These are phyloP conservation scores for Drosophila orosa DNA, from an alignment of 1,140 invertebrate genomes.

Conservation along the genomic window DNA sequence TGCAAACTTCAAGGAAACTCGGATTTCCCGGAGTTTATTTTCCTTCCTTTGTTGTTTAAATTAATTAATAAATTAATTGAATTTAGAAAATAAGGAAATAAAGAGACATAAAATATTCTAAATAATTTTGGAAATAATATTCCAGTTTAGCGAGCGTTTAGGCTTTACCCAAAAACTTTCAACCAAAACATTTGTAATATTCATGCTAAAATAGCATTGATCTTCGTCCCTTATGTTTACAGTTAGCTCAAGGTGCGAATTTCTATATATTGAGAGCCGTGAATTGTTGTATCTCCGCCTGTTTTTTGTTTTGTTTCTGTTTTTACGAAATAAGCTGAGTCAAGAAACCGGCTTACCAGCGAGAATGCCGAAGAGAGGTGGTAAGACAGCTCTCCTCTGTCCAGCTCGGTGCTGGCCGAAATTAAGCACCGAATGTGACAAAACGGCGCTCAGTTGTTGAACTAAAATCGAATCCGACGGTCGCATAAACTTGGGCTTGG, in stretches of 20 bases:
- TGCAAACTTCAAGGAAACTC: no score
- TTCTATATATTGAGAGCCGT: constrained; percentile 1
- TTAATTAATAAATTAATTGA: no score
- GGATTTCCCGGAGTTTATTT: no score
- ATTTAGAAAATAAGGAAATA: no score
- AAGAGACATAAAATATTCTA: no score
- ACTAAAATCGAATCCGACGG: constrained; percentile 65
- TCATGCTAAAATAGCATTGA: background rate
- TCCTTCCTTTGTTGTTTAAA: no score
- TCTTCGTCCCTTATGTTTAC: background rate
- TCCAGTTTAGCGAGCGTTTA: background rate
- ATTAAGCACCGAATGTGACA: constrained; percentile 61
- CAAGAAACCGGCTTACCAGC: constrained; percentile 67
- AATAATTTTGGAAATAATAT: no score
- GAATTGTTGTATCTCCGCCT: background rate
- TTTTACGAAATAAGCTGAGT: constrained; percentile 32
- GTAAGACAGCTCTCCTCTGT: constrained; percentile 32
- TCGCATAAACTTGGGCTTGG: constrained; percentile 58
- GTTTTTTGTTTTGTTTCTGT: background rate
- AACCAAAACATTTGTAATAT: background rate
- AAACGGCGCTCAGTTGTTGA: constrained; percentile 65
- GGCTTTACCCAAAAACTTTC: background rate
- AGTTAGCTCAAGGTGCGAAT: constrained; percentile 9
- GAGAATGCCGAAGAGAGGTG: constrained; percentile 43
- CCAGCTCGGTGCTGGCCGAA: constrained; percentile 43